phyloP scores from a whole-genome alignment of 2,113 vertebrate genomes.

The Plestiodon gilberti region DNA sequence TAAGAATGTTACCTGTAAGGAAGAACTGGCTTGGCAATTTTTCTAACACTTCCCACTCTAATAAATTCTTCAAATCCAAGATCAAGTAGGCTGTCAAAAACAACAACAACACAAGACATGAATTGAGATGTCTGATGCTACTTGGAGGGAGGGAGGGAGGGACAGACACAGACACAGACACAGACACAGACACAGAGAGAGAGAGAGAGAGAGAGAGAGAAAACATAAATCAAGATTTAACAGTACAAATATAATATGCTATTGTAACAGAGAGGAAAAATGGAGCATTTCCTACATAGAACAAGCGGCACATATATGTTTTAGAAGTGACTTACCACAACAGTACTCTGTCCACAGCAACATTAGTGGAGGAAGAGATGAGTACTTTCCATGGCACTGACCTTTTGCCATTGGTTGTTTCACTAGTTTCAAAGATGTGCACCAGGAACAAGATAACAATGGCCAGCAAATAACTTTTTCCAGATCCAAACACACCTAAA shows the following conservation, averaged over 20 bases:
- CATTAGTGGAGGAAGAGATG: slow-evolving; percentile 81
- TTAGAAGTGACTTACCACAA: slow-evolving; percentile 72
- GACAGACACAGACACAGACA: no score
- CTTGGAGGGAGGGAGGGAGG: no score
- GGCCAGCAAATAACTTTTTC: slow-evolving; percentile 84
- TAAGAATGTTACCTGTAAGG: slow-evolving; percentile 77
- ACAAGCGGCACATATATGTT: not conserved
- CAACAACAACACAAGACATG: not conserved
- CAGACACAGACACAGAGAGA: no score
- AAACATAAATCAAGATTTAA: not conserved
- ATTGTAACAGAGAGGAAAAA: not conserved
- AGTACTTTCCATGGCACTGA: slow-evolving; percentile 78
- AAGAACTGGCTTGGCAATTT: slow-evolving; percentile 83
- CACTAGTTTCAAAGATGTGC: slow-evolving; percentile 76
- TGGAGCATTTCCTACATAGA: not conserved
- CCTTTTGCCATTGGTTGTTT: slow-evolving; percentile 37
- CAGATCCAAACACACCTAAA: slow-evolving; percentile 84
- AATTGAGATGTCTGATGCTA: not conserved
- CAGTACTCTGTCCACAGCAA: slow-evolving; percentile 82
- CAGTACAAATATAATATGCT: not conserved
- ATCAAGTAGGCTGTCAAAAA: slow-evolving; percentile 74
- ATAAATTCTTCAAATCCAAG: slow-evolving; percentile 83
- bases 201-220: not conserved
- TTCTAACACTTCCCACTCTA: slow-evolving; percentile 83
- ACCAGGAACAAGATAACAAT: slow-evolving; percentile 80